Percentiles rank a stretch among this genome's conserved stretches.
Evolutionary conservation across 2,113 vertebrate species (phyloP).

Genomic region (Coreoperca whiteheadi): DNA sequence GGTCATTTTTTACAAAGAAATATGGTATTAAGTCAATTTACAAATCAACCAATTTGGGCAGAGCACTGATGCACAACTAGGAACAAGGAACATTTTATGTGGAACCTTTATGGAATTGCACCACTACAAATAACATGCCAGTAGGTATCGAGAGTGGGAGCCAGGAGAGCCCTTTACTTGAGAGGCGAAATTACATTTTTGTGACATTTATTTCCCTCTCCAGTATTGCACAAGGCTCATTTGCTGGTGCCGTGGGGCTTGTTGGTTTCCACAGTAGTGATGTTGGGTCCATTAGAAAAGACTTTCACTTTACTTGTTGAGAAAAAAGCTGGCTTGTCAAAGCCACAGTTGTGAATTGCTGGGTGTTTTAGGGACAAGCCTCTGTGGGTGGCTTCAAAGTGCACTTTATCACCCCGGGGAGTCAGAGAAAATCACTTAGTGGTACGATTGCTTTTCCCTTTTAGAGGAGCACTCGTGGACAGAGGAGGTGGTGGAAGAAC

Average conservation of each 20-base stretch:
- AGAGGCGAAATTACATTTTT: conserved; percentile 81
- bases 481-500: conserved; percentile 46
- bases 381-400: conserved; percentile 70
- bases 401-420: conserved; percentile 75
- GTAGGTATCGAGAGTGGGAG: conserved; percentile 64
- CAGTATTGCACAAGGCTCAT: conserved; percentile 70
- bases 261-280: conserved; percentile 72
- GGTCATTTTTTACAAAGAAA: conserved; percentile 16
- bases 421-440: conserved; percentile 73
- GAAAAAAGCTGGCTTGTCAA: conserved; percentile 67
- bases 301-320: conserved; percentile 73
- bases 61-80: conserved; percentile 44
- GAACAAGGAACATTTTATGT: conserved; percentile 53
- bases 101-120: conserved; percentile 59
- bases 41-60: conserved; percentile 33
- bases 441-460: conserved; percentile 57
- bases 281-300: conserved; percentile 80
- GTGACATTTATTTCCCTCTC: conserved; percentile 81
- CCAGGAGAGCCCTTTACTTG: conserved; percentile 78
- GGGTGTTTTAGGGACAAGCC: conserved; percentile 69
- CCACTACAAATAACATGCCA: conserved; percentile 59
- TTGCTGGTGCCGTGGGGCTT: conserved; percentile 79
- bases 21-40: conserved; percentile 27
- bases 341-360: conserved; percentile 73
- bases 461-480: conserved; percentile 50